Conservation (phyloP, 35 echinoderm and acorn worm genomes). For the Diadema setosum region DNA sequence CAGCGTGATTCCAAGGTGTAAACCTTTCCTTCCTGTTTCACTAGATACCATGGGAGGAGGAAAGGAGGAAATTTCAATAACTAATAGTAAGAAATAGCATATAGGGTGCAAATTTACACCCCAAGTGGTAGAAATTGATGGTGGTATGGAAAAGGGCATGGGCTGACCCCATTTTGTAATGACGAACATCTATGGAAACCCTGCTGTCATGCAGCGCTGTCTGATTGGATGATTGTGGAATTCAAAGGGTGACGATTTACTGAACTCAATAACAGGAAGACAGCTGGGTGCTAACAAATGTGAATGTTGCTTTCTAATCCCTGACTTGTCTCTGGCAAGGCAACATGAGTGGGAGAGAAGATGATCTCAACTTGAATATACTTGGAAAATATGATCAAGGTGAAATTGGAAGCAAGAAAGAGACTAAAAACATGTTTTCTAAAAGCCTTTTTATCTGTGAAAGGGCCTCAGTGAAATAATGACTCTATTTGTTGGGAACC, state of each 20-base stretch:
- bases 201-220: neutral
- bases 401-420: no score
- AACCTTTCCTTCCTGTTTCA: neutral
- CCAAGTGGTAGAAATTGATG: neutral
- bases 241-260: neutral
- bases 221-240: neutral
- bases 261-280: neutral
- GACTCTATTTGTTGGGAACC: no score
- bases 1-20: neutral
- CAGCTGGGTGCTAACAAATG: constrained; percentile 12
- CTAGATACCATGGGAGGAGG: neutral
- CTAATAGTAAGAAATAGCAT: neutral
- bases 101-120: neutral
- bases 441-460: no score
- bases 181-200: neutral
- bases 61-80: neutral
- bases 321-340: no score
- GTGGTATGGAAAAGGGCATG: neutral
- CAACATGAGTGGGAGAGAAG: no score
- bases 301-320: no score
- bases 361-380: no score
- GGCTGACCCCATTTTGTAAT: neutral
- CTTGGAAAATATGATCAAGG: no score
- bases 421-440: no score
- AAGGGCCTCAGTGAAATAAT: no score